Evolutionary conservation across 1,140 invertebrate genomes (phyloP), one percentile per base, ranked within the genome.

Genomic region (Drosophila watanabei): DNA sequence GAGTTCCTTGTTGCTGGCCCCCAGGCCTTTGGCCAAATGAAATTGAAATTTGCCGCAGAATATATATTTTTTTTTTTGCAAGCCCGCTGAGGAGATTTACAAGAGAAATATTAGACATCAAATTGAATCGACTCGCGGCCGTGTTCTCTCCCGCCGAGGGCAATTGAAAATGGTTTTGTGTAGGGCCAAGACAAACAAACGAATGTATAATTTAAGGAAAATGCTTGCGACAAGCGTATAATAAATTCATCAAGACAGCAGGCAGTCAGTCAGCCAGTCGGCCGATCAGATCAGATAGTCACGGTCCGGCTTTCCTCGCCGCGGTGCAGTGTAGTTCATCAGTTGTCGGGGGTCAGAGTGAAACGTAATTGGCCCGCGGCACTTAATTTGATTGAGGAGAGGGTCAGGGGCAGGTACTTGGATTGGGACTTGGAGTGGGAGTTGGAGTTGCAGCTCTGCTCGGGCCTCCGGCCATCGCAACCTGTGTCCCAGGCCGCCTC

Each of bases 301-400:
- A 89, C 85, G 86, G 73, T 68, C 57, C 65, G 71, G 72, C 84
- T 88, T 89, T 89, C 84, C 84, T 80, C 72, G 72, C 63, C 49
- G 49, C 49, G 28, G 16, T 48, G 28, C 43, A 61, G 58, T 80
- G 76, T 65, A 84, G 81, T 80, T 84, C 81, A 84, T 84, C 81
- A 77, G 73, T 66, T 45, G 81, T 48, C 49, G 43, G 86, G 69
- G 86, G 86, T 90, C 82, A 90, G 79, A 90, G 86, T 86, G 79
- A 90, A 90, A 86, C 76, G 86, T 90, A 90, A 90, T 90, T 90
- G 86, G 75, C 86, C 87, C 62, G 58, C 68, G 71, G 87, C 79
- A 88, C 62, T 90, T 86, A 82, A 86, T 82, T 90, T 82, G 79
- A 90, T 90, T 90, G 76, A 77, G 41, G 75, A 78, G 49, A 60